phyloP scores from a whole-genome alignment of 2,888 invertebrate genomes.

The Alviniconcha strummeri region DNA sequence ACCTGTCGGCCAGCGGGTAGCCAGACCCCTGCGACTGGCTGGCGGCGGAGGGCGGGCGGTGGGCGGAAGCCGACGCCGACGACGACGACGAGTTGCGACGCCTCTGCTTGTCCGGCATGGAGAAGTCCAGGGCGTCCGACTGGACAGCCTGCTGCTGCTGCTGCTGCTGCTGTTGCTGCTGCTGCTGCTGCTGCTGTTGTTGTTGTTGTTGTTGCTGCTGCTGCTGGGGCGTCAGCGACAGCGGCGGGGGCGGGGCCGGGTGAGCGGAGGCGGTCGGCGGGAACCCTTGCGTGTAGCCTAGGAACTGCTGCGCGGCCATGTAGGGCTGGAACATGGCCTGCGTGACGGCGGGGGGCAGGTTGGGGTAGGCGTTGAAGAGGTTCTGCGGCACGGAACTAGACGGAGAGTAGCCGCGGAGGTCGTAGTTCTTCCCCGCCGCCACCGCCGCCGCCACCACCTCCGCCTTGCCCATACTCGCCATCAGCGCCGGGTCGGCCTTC shows the following conservation, averaged over 20 bases:
- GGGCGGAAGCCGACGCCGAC: not conserved
- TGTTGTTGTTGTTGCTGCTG: no score
- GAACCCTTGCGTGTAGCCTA: slow-evolving; percentile 32
- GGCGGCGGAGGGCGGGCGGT: not conserved
- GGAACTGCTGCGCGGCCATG: slow-evolving; percentile 45
- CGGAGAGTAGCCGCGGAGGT: not conserved
- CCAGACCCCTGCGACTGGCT: not conserved
- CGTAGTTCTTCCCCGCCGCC: slow-evolving; percentile 12
- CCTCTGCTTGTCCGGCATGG: slow-evolving; percentile 40
- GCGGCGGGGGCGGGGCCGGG: not conserved
- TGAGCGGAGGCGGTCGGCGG: not conserved
- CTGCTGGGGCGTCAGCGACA: no score
- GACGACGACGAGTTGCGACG: not conserved
- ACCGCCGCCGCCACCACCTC: not conserved
- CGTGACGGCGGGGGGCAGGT: slow-evolving; percentile 34
- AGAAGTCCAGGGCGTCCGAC: slow-evolving; percentile 63
- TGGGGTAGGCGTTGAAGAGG: slow-evolving; percentile 36
- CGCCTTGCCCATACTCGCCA: slow-evolving; percentile 23
- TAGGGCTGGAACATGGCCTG: slow-evolving; percentile 51
- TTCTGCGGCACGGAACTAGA: slow-evolving; percentile 22
- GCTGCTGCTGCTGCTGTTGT: slow-evolving; percentile 27
- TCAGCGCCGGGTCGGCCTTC: slow-evolving; percentile 7
- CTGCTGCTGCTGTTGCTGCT: not conserved
- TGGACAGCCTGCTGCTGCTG: slow-evolving; percentile 46
- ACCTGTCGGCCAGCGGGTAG: not conserved